Conservation (phyloP, 2,797 vertebrate genomes). For the Oreochromis mossambicus region DNA sequence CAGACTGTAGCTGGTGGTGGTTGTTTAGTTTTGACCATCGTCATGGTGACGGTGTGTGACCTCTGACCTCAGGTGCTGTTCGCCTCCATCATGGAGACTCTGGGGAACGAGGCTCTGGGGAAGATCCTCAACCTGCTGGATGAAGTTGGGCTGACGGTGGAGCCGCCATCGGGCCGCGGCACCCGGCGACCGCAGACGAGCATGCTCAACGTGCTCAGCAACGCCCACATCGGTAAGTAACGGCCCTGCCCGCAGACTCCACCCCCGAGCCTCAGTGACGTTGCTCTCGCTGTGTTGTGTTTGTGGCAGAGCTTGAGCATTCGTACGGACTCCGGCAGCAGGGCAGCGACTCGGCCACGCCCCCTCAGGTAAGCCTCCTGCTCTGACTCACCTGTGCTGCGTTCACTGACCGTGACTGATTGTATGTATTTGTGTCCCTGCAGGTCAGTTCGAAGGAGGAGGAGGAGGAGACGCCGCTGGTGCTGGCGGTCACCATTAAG, state of each 20-base stretch:
- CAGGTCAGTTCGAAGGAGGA: slow-evolving; percentile 27
- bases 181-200: slow-evolving; percentile 36
- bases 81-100: slow-evolving; percentile 71
- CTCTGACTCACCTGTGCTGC: neutral
- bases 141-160: slow-evolving; percentile 37
- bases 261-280: neutral
- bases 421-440: neutral
- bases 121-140: slow-evolving; percentile 75
- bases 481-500: slow-evolving; percentile 55
- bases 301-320: slow-evolving; percentile 66
- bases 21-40: neutral
- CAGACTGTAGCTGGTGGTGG: neutral
- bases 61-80: slow-evolving; percentile 59
- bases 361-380: slow-evolving; percentile 27
- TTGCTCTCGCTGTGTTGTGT: neutral
- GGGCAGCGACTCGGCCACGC: neutral
- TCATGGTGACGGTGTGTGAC: neutral
- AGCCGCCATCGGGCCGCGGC: slow-evolving; percentile 8
- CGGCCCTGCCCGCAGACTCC: neutral
- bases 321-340: slow-evolving; percentile 58
- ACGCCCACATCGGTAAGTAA: slow-evolving; percentile 47
- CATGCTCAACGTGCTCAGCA: slow-evolving; percentile 61
- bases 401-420: neutral
- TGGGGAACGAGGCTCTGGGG: slow-evolving; percentile 76
- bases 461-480: slow-evolving; percentile 35